A percentile compares a stretch with the other conserved stretches of the same genome.
Conservation (phyloP, 2,113 vertebrate genomes). For the Ceyx margarethae region DNA sequence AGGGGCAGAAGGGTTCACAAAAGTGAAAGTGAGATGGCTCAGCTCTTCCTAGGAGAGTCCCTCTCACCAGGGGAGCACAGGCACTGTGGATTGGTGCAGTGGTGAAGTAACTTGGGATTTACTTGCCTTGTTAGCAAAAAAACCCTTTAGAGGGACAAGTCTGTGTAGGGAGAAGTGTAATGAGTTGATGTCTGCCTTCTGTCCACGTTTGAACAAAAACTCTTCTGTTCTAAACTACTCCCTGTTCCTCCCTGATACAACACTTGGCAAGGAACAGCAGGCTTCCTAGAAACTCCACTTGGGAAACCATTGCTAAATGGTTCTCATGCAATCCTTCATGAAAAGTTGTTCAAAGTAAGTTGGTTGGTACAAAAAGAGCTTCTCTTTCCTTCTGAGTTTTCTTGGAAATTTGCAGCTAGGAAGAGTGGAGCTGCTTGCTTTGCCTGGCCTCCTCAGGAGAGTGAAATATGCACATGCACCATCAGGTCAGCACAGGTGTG, state of each 20-base stretch:
- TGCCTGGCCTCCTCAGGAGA: background rate
- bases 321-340: background rate
- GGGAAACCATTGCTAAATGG: background rate
- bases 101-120: background rate
- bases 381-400: background rate
- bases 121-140: constrained; percentile 2
- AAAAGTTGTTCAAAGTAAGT: background rate
- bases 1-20: background rate
- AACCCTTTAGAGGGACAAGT: background rate
- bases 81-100: background rate
- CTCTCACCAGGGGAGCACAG: background rate
- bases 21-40: background rate
- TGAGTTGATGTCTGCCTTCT: background rate
- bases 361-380: background rate
- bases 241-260: background rate
- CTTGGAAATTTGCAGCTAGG: background rate
- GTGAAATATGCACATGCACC: background rate
- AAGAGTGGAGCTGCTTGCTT: background rate
- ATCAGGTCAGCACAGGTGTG: accelerated
- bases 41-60: background rate
- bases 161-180: background rate
- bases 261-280: background rate
- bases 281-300: background rate
- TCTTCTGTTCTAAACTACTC: background rate
- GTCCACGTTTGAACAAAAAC: background rate